Base-by-base conservation (phyloP, 2,113 vertebrate species). In the Nyctibius bracteatus region DNA sequence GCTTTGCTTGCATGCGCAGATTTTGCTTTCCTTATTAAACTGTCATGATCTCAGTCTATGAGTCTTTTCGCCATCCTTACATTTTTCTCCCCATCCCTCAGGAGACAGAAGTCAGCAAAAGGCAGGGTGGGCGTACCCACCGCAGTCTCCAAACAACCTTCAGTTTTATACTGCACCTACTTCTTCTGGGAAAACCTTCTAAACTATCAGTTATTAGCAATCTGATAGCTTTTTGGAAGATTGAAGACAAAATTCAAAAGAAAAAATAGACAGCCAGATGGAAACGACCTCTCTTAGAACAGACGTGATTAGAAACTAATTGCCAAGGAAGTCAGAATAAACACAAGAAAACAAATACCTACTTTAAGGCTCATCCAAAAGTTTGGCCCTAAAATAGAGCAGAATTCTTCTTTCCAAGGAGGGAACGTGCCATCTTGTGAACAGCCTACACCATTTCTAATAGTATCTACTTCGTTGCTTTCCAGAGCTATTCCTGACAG, bases 1-100 rank as follows among this genome's bases (percentile, higher is more conserved):
- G 24, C 21, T 89, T 61, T 30, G 12, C 8, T 61, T 65, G 4
- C 1, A 1, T 18, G 2, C 4, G 2, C 6, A 82, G 5, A 31
- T 55, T 86, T 86, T 70, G 31, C 3, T 44, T 17, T 55, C 35
- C 21, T 21, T 55, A 24, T 30, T 65, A 55, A 86, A 74, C 8
- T 33, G 5, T 49, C 35, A 15, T 25, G 8, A 65, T 51, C 16
- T 74, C 33, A 44, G 28, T 30, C 5, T 31, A 55, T 1, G 2
- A 46, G 9, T 17, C 24, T 59, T 82, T 72, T 74, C 5, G 5
- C 2, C 6, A 33, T 25, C 21, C n/a, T 51, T 79, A 35, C 4
- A 19, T 74, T 86, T 71, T 82, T 31, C 15, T 82, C 8, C 22
- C 43, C 31, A 17, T 33, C 3, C 12, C 12, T 11, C 15, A 57